These are phyloP conservation scores for Argyra leucocephala DNA, from an alignment of 2,888 invertebrate species.

Conservation along the genomic window DNA sequence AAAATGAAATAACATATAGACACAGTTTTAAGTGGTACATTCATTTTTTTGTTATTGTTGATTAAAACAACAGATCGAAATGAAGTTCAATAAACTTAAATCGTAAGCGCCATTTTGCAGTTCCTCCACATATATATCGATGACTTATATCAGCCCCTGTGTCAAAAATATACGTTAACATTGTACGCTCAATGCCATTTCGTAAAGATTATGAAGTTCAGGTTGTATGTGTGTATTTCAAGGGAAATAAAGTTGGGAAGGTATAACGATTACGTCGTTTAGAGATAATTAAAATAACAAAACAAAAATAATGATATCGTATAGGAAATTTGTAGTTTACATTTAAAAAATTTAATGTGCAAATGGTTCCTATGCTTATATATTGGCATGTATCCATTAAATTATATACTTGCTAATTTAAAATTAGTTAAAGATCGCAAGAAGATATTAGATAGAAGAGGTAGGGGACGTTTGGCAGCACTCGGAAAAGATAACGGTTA, in stretches of 20 bases:
- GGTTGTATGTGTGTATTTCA: conserved; percentile 97
- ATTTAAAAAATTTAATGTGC: conserved; percentile 99
- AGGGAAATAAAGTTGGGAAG: conserved; percentile 98
- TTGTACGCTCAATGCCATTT: conserved; percentile 96
- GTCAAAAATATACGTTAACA: conserved; percentile 95
- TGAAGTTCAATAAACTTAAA: conserved; percentile 95
- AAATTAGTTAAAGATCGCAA: conserved; percentile 99
- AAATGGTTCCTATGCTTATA: conserved; percentile 95
- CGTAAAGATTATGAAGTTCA: conserved; percentile 99
- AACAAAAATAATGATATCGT: too few relatives aligned
- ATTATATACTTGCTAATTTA: conserved; percentile 94
- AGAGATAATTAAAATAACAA: too few relatives aligned
- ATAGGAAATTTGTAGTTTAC: conserved; percentile 98
- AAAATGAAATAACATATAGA: too few relatives aligned
- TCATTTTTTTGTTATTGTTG: too few relatives aligned
- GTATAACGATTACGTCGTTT: conserved; percentile 95
- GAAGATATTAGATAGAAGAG: conserved; percentile 90
- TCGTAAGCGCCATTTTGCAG: conserved; percentile 96
- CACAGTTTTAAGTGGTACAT: too few relatives aligned
- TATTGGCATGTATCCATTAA: conserved; percentile 98
- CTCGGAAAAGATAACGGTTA: conserved; percentile 97
- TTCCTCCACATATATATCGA: conserved; percentile 93
- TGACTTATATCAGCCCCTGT: conserved; percentile 94
- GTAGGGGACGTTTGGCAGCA: conserved; percentile 83
- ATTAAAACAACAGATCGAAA: conserved; percentile 39